Evolutionary conservation across 2,113 vertebrate species (phyloP).

Genomic region (Ceyx melanurus): DNA sequence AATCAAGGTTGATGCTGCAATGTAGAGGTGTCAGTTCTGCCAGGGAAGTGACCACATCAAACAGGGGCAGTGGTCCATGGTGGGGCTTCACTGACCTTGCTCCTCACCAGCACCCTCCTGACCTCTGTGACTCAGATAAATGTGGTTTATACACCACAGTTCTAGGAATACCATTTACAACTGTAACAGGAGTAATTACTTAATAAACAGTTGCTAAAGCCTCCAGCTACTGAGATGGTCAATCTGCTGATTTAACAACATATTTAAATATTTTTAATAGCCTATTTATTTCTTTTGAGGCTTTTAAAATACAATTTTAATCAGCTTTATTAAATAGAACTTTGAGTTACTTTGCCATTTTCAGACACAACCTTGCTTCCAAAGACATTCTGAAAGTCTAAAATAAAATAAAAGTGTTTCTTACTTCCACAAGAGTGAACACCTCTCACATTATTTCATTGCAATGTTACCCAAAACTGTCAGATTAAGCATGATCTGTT

Average conservation of each 20-base stretch:
- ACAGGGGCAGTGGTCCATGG: neutral
- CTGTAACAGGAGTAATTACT: neutral
- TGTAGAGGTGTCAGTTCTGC: neutral
- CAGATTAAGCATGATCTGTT: neutral
- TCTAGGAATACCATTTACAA: neutral
- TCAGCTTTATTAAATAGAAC: neutral
- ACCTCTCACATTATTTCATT: neutral
- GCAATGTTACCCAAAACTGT: neutral
- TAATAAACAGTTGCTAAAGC: neutral
- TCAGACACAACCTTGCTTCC: neutral
- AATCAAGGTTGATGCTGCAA: neutral
- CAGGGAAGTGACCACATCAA: neutral
- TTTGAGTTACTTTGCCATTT: neutral
- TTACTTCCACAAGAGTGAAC: neutral
- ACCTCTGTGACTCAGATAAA: neutral
- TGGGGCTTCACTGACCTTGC: neutral
- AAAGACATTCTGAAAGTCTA: neutral
- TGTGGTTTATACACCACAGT: neutral
- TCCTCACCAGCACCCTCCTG: neutral
- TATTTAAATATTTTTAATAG: neutral
- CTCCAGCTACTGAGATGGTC: neutral
- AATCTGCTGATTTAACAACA: neutral
- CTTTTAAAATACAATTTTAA: neutral
- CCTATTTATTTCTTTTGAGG: neutral
- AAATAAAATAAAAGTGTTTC: neutral